Conservation (phyloP, 2,888 invertebrate species). For the Mythimna lalbum region DNA sequence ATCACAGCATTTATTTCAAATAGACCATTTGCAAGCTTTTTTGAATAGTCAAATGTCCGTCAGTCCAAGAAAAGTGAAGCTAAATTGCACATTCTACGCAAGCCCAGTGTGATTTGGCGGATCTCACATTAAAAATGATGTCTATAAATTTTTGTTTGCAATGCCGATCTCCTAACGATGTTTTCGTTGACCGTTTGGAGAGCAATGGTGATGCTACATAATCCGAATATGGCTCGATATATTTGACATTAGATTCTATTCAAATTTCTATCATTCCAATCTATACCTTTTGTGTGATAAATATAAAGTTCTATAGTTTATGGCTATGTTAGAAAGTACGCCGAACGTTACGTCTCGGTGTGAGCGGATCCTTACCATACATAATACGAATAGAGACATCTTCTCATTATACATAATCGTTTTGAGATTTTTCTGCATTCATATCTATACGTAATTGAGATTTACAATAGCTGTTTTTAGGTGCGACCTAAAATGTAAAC, state of each 20-base stretch:
- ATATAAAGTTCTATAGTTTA: neutral
- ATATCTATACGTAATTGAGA: conserved; percentile 67
- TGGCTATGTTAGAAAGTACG: neutral
- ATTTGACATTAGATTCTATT: too few relatives aligned
- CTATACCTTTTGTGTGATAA: neutral
- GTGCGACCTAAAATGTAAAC: conserved; percentile 62
- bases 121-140: neutral
- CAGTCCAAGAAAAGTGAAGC: too few relatives aligned
- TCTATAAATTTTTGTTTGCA: neutral
- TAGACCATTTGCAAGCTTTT: too few relatives aligned
- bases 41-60: too few relatives aligned
- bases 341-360: neutral
- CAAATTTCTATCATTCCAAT: neutral
- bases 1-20: too few relatives aligned
- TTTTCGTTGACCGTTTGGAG: neutral
- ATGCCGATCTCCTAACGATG: neutral
- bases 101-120: neutral
- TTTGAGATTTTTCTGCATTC: conserved; percentile 61
- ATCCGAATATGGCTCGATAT: too few relatives aligned
- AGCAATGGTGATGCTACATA: neutral
- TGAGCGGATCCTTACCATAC: conserved; percentile 42
- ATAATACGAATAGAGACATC: conserved; percentile 64
- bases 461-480: conserved; percentile 68
- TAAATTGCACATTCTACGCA: too few relatives aligned
- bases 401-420: conserved; percentile 65